Evolutionary conservation across 64 coral and sea anemone genomes (phyloP).

Genomic region (Cladopsammia gracilis): DNA sequence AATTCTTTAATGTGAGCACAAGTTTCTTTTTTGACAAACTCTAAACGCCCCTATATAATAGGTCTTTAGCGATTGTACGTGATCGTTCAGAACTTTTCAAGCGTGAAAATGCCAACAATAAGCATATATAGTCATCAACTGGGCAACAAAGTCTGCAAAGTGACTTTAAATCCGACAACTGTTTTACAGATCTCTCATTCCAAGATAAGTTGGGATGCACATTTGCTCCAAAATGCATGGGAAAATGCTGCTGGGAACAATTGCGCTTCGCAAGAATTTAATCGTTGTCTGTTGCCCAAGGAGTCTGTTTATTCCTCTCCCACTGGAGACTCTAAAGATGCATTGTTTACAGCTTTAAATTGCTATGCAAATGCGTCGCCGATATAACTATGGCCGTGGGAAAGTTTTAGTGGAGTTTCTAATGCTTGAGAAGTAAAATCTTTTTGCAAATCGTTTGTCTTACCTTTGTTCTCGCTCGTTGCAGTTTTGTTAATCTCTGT

Average conservation of each 20-base stretch:
- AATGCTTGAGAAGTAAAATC: background rate
- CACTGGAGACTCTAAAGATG: background rate
- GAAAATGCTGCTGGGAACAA: background rate
- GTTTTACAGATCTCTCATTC: background rate
- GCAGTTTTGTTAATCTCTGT: background rate
- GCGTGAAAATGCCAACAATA: slow-evolving; percentile 41
- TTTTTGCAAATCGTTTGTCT: no score
- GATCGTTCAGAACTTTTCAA: slow-evolving; percentile 4
- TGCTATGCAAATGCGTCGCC: background rate
- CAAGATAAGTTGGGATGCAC: background rate
- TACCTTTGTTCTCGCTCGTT: background rate
- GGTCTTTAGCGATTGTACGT: no score
- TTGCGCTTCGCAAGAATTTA: background rate
- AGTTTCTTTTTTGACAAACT: background rate
- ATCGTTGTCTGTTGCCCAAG: background rate
- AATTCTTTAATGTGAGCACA: background rate
- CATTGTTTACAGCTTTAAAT: slow-evolving; percentile 37
- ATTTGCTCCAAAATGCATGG: background rate
- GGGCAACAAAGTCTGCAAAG: background rate
- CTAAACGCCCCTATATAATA: background rate
- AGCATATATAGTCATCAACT: background rate
- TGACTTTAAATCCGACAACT: background rate
- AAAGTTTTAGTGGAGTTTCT: background rate
- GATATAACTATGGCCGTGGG: slow-evolving; percentile 13
- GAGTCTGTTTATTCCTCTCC: background rate